Base-by-base conservation (phyloP, 2,888 invertebrate species). In the Chironomus tentans region DNA sequence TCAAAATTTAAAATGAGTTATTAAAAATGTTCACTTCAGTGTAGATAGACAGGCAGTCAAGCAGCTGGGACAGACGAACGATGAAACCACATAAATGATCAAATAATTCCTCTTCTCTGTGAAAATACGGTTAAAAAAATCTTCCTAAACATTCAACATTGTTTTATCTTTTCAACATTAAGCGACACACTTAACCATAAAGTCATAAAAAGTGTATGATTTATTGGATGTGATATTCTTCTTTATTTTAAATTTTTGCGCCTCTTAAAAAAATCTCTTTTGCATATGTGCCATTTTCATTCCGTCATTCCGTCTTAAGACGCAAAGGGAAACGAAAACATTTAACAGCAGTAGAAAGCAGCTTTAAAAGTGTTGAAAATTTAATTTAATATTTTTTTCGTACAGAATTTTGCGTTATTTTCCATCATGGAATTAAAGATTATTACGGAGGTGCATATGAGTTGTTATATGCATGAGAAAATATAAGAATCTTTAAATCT, bases 121-220 rank as follows among this genome's bases (percentile, higher is more conserved):
- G n/a, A n/a, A n/a, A n/a, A n/a, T n/a, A n/a, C n/a, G n/a, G 28
- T 6, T 28, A 4, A 38, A 38, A 28, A 38, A 38, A 2, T 10
- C 38, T 1, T 38, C 38, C 7, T 38, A 10, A 38, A 38, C 38
- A 38, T 38, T 38, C 38, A 38, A 38, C 38, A 38, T 38, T 38
- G 38, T 38, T 38, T 38, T 38, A 38, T 38, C 38, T 38, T 38
- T 38, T 38, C 38, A 38, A 2, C 38, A 38, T 38, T 38, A 38
- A 38, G 38, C 38, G 38, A 38, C 38, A 38, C 38, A 38, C 38
- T 56, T n/a, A n/a, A 56, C 15, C 56, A 56, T 56, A 65, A 22
- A 71, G 24, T 22, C 50, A 56, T 56, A 56, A 71, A n/a, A 71
- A n/a, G 48, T 70, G 22, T 22, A 71, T 71, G 71, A 71, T 71